A percentile compares a stretch with the other conserved stretches of the same genome.
Conservation (phyloP, 2,888 invertebrate species). For the Drosophila histrio region DNA sequence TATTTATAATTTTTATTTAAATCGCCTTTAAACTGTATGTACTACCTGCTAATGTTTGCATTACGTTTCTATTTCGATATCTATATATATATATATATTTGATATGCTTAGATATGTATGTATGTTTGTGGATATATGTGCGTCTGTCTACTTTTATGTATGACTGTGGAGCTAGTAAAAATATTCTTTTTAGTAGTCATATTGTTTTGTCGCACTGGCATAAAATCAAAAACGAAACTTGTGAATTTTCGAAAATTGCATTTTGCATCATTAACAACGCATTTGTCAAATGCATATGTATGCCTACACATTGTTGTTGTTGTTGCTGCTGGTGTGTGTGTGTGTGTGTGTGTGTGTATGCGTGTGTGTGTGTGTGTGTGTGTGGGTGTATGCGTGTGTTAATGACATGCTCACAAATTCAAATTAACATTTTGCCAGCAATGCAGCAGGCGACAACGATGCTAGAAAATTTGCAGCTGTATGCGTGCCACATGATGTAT, state of each 20-base stretch:
- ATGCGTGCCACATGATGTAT: conserved; percentile 52
- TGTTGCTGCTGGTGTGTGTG: conserved; percentile 21
- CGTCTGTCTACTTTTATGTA: background rate
- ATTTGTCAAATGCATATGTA: conserved; percentile 74
- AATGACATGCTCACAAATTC: conserved; percentile 81
- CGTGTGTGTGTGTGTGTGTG: conserved; percentile 22
- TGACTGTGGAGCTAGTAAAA: conserved; percentile 14
- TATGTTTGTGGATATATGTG: background rate
- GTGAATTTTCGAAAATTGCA: conserved; percentile 75
- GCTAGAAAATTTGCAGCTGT: conserved; percentile 38
- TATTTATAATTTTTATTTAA: conserved; percentile 51
- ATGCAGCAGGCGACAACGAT: conserved; percentile 65
- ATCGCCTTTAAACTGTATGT: conserved; percentile 18
- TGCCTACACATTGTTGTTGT: conserved; percentile 28
- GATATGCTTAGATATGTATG: background rate
- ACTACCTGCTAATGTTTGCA: conserved; percentile 31
- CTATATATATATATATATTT: background rate
- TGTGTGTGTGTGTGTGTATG: conserved; percentile 23
- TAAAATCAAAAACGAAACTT: conserved; percentile 67
- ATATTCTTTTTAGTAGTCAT: conserved; percentile 8
- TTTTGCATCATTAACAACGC: conserved; percentile 79
- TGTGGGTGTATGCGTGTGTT: conserved; percentile 64
- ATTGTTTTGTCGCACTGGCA: conserved; percentile 18
- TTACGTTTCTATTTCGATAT: conserved; percentile 11
- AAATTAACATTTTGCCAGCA: conserved; percentile 80